Conservation (phyloP, 2,113 vertebrate species). For the Labrus mixtus region DNA sequence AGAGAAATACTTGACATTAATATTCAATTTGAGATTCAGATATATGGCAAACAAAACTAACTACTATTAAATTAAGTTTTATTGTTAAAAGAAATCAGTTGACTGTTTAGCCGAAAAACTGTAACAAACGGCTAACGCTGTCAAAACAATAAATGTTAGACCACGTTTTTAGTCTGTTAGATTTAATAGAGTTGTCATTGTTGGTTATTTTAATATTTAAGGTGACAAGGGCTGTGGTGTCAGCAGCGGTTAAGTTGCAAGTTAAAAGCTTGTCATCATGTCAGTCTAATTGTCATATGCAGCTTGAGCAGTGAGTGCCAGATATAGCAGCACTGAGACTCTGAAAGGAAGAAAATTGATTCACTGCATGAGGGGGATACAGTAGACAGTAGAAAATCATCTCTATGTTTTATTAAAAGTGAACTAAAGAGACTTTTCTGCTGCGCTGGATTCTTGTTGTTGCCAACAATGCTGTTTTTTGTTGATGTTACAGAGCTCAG, state of each 20-base stretch:
- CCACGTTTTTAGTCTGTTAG: neutral
- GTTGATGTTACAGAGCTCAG: neutral
- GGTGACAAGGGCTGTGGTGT: constrained; percentile 31
- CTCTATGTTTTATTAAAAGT: neutral
- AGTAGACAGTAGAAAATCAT: neutral
- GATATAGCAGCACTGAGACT: constrained; percentile 23
- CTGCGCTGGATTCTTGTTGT: neutral
- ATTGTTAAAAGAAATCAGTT: neutral
- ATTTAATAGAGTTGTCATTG: constrained; percentile 26
- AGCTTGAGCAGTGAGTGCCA: constrained; percentile 19
- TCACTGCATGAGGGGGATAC: constrained; percentile 6
- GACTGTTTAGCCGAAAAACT: neutral
- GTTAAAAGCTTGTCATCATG: constrained; percentile 39
- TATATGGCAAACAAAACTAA: neutral
- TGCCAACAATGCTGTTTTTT: neutral
- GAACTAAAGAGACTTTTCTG: neutral
- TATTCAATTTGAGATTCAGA: neutral
- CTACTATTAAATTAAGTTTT: neutral
- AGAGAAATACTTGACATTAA: no score
- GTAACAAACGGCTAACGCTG: neutral
- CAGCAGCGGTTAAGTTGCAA: constrained; percentile 37
- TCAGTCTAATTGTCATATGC: constrained; percentile 44
- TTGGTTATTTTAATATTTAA: constrained; percentile 24
- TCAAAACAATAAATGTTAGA: neutral
- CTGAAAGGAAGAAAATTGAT: constrained; percentile 3